phyloP scores from a whole-genome alignment of 2,888 invertebrate genomes.

The Cephus spinipes region DNA sequence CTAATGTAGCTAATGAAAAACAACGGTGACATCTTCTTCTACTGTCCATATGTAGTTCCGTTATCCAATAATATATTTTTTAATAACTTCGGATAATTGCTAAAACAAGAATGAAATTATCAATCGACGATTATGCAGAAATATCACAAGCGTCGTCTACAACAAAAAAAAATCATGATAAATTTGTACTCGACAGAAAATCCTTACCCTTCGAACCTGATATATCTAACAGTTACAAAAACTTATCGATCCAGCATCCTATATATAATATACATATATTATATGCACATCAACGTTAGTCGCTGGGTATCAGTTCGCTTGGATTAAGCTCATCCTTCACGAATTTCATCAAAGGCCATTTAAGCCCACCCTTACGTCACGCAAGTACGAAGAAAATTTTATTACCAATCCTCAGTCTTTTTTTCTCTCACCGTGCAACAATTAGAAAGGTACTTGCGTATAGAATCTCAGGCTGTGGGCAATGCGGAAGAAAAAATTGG shows the following conservation, averaged over 20 bases:
- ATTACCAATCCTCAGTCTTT: not conserved
- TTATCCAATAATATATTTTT: not conserved
- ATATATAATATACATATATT: not conserved
- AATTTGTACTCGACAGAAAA: no score
- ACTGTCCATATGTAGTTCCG: not conserved
- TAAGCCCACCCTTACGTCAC: not conserved
- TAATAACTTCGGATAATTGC: not conserved
- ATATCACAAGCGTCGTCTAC: no score
- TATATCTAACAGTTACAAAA: not conserved
- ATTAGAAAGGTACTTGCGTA: not conserved
- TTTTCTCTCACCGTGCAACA: not conserved
- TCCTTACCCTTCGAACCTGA: not conserved
- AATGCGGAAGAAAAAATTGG: not conserved
- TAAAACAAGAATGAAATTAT: not conserved
- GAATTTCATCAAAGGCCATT: not conserved
- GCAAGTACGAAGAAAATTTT: constrained; percentile 4
- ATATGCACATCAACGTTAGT: not conserved
- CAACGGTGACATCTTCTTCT: not conserved
- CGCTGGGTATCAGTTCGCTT: not conserved
- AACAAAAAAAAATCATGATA: no score
- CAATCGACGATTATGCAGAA: not conserved
- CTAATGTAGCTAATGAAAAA: not conserved
- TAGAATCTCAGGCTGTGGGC: not conserved
- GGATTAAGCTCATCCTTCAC: not conserved
- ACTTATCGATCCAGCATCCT: not conserved